Evolutionary conservation across 2,113 vertebrate genomes (phyloP), one percentile per base, ranked within the genome.

Genomic region (Sebastes fasciatus): DNA sequence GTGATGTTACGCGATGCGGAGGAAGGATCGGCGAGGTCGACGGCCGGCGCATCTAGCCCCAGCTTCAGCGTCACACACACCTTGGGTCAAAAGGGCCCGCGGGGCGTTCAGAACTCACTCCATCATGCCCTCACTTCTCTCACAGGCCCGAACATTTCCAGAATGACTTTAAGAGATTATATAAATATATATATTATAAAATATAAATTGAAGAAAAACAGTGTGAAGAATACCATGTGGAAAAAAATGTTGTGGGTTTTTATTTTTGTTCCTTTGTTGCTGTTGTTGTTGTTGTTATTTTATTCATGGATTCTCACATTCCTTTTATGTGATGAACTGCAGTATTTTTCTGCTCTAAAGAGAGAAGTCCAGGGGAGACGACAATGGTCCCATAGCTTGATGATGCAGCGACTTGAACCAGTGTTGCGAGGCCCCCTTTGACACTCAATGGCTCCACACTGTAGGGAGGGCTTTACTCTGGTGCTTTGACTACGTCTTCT

Each of bases 111-210:
- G 77, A 86, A 87, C 84, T 78, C 73, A 91, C 89, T 34, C 84
- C 88, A 82, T 91, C 80, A 87, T 67, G 86, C 83, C 86, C 85
- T 86, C 81, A 80, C 80, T 34, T 88, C 89, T 92, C 91, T 91
- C 88, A 90, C 82, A 93, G 94, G 92, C 94, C 92, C 82, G 92
- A 93, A 93, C 86, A 92, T 86, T 94, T 93, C 90, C 89, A 91
- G 89, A 95, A 94, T 95, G 93, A 95, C 94, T 94, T 94, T 94
- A 95, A 95, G 93, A 96, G 95, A 96, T 94, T 95, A 93, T 95
- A 96, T 95, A 94, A 95, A 95, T 93, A 95, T 95, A 95, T 96
- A 95, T 94, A 95, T 95, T 94, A 95, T 95, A 94, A 95, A 91
- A 94, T 94, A 95, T 94, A 92, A 93, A 95, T 92, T 91, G 94